Base-by-base conservation (phyloP, 2,888 invertebrate species). In the Tenthredo livida region DNA sequence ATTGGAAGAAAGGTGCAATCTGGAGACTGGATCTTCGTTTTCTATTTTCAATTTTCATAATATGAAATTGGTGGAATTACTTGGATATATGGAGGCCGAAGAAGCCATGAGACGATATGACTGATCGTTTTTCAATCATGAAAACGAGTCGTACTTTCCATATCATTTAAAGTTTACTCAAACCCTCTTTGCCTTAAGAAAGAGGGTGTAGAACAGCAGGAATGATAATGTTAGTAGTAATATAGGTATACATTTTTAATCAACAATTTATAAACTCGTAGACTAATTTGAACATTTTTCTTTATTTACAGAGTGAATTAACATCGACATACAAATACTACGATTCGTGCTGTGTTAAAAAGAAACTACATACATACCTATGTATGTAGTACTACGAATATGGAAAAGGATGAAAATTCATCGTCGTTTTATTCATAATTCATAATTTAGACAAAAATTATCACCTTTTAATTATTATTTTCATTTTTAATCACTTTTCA, bases 131-230 rank as follows among this genome's bases (percentile, higher is more conserved):
- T 61, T 25, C 12, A 25, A 25, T 21, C 9, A 61, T 25, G 21
- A 61, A 61, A 61, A 2, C 33, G 33, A 50, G 5, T 10, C 61
- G n/a, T 50, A 70, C 33, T 70, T 70, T 70, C 37, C 70, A 70
- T 70, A 70, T 70, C 70, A 70, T 37, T 33, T 37, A 37, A 70
- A 70, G 70, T 70, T 37, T 9, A 37, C 37, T 40, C 17, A 70
- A 50, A 37, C 70, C 70, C 70, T 37, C 70, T 70, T 70, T 40
- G 1, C 17, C 0, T n/a, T n/a, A 33, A n/a, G 9, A n/a, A n/a
- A 70, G 70, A 70, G 70, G 70, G 70, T 70, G 6, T 17, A n/a
- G 33, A 37, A 70, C 17, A 37, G 70, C 37, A 70, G 29, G 33
- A 33, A 9, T 70, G 37, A 37, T 7, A 9, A 17, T 7, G 37